Evolutionary conservation across 2,113 vertebrate genomes (phyloP), one percentile per base, ranked within the genome.

Genomic region (Phrynosoma blainvillii): DNA sequence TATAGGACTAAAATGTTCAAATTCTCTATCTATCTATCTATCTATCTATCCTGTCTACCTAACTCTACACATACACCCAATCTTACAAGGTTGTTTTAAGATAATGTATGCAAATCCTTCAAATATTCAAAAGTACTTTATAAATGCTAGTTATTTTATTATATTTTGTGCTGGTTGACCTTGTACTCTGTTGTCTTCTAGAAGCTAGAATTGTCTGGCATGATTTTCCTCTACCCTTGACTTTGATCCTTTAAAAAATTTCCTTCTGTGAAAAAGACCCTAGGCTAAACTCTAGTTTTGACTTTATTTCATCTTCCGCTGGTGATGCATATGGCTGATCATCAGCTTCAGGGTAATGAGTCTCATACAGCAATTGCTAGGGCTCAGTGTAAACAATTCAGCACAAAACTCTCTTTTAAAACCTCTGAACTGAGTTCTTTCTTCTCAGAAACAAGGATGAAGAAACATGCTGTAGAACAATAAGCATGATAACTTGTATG

Each of bases 321-420:
- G 87, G 75, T 78, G 74, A 81, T 88, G 87, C 87, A 84, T 88
- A 88, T 84, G 87, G 87, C 81, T 88, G 87, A 88, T 88, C 87
- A 78, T 81, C 87, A 88, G 81, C 75, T 88, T 56, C 73, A 84
- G 82, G 87, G 81, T 36, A 88, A 88, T 88, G 81, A 84, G 87
- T 78, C 74, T 84, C 87, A 78, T 68, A 66, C 79, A 84, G 87
- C 81, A 88, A 78, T 88, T 88, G 83, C 62, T 84, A 88, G 87
- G 81, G 62, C 65, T 84, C 18, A 4, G 75, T 88, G 87, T 62
- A 84, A 88, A 88, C 81, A 84, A 40, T 84, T 88, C 32, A 8
- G 74, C 23, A 42, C 68, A 84, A 42, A 54, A 78, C 18, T 16
- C 81, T 77, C 71, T 78, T 21, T 71, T 71, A 83, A 83, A 88